These are phyloP conservation scores for Drosophila pseudotalamancana DNA, from an alignment of 2,888 invertebrate genomes.

Conservation along the genomic window DNA sequence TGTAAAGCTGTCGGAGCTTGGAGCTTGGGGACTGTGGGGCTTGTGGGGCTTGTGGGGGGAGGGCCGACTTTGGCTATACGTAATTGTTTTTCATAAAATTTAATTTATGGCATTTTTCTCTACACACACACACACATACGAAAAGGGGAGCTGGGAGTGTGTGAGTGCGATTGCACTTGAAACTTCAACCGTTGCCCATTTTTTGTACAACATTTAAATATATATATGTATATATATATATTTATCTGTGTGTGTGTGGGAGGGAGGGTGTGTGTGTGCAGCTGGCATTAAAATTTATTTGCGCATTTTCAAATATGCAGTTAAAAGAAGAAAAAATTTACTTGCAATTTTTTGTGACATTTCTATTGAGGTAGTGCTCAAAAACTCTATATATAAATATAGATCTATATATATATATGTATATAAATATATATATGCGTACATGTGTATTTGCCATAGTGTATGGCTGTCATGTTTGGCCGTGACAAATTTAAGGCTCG, in stretches of 20 bases:
- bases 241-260: conserved; percentile 12
- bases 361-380: conserved; percentile 41
- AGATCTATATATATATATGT: not conserved
- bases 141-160: conserved; percentile 4
- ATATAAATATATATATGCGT: not conserved
- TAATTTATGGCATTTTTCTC: conserved; percentile 76
- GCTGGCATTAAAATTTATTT: conserved; percentile 69
- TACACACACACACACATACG: conserved; percentile 27
- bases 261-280: conserved; percentile 27
- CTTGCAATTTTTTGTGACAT: conserved; percentile 57
- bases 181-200: conserved; percentile 62
- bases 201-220: conserved; percentile 28
- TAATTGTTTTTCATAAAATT: conserved; percentile 79
- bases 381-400: not conserved
- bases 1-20: conserved; percentile 59
- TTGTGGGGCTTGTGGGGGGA: not conserved
- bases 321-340: conserved; percentile 16
- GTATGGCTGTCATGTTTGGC: conserved; percentile 17
- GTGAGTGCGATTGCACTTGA: conserved; percentile 66
- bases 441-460: not conserved
- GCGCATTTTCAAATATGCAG: conserved; percentile 52
- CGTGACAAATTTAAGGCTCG: conserved; percentile 65
- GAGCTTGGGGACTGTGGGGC: not conserved
- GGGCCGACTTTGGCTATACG: conserved; percentile 53
- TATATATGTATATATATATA: not conserved